Evolutionary conservation across 2,888 invertebrate species (phyloP).

Genomic region (Apoda limacodes): DNA sequence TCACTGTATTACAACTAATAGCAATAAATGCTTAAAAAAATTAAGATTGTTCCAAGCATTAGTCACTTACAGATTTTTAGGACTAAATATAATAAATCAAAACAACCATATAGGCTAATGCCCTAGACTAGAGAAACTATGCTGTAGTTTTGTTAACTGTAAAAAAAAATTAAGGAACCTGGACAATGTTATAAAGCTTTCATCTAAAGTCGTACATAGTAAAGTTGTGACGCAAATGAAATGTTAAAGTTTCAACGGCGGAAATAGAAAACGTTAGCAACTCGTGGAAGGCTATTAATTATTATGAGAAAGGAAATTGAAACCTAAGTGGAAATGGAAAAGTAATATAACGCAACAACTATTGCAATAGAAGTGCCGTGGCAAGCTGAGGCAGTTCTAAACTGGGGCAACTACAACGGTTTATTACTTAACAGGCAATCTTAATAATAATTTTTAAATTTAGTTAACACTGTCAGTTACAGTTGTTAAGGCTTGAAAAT

Average conservation of each 20-base stretch:
- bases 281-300: conserved; percentile 62
- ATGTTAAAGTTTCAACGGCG: conserved; percentile 49
- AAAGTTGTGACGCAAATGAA: conserved; percentile 53
- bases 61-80: too few species aligned
- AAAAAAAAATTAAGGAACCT: conserved; percentile 18
- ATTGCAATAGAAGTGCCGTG: conserved; percentile 58
- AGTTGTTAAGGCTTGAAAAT: too few species aligned
- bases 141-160: conserved; percentile 10
- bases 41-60: too few species aligned
- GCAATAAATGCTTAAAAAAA: too few species aligned
- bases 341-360: conserved; percentile 64
- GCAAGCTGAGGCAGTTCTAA: conserved; percentile 22
- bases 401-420: too few species aligned
- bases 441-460: too few species aligned
- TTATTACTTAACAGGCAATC: too few species aligned
- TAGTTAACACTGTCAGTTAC: too few species aligned
- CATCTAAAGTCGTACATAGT: conserved; percentile 39
- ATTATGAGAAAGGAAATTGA: conserved; percentile 68
- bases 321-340: conserved; percentile 68
- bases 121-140: too few species aligned
- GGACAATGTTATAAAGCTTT: conserved; percentile 24
- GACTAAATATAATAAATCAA: too few species aligned
- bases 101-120: too few species aligned
- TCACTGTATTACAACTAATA: too few species aligned
- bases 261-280: conserved; percentile 55